Base-by-base conservation (phyloP, 2,888 invertebrate genomes). In the Nomada fucata region DNA sequence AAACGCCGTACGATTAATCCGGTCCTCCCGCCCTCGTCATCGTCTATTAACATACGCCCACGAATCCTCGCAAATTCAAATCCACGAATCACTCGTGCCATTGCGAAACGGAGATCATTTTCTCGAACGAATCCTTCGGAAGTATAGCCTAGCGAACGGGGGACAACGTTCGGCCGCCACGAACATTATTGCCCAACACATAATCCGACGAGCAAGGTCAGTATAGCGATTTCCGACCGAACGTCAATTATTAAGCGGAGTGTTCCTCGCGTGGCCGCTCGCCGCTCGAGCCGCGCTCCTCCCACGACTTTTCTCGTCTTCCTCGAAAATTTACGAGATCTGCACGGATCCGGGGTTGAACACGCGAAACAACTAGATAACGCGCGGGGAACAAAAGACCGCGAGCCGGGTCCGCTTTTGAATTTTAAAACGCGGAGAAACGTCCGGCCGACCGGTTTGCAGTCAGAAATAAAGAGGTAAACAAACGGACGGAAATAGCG, bases 401-500 rank as follows among this genome's bases (percentile, higher is more conserved):
- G 65, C 68, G 52, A 29, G 53, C 52, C 36, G 20, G 36, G 72
- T 15, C 67, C 72, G 78, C 68, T 83, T 82, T 82, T 82, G 82
- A 83, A 83, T 83, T 83, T 83, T 84, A 84, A 84, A 84, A 80
- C 76, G 68, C 80, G 52, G 80, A 65, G 79, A 79, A 79, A 73
- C 84, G 75, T 77, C 65, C 80, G 77, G 59, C 71, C 84, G 75
- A 70, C 72, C 74, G 68, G 81, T 81, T 83, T 75, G 71, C 76
- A 76, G 81, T 82, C 73, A 68, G 85, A 82, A 85, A 82, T 85
- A 85, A 84, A 85, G 85, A 79, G 85, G 82, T 85, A 85, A 85
- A 85, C 79, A 82, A 79, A 76, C 85, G 70, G 74, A 82, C 85
- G 85, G 82, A 85, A 85, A 85, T 85, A 85, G 79, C 85, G 82